Base-by-base conservation (phyloP, 2,797 vertebrate species). In the Parauchenoglanis ngamensis region DNA sequence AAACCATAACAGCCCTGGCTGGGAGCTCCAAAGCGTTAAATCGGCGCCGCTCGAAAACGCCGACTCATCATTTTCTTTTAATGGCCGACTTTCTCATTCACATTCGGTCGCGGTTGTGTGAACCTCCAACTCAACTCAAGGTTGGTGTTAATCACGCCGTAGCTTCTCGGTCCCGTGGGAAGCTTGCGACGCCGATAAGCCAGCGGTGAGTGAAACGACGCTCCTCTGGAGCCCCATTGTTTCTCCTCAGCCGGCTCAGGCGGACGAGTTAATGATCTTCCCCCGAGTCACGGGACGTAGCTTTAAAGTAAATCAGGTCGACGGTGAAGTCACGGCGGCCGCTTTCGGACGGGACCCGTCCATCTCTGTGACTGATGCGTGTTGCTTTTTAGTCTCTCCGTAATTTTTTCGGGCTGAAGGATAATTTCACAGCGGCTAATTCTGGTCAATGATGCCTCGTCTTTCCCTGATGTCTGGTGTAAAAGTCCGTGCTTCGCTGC, bases 381-480 rank as follows among this genome's bases (percentile, higher is more conserved):
- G 77, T 87, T 59, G 73, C 79, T 85, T 84, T 67, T 84, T n/a
- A 23, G 67, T 89, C 87, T 86, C 83, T 28, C 68, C 61, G 85
- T 86, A 83, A 35, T 35, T 35, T 35, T 87, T 87, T 87, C 79
- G n/a, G 85, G 31, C 68, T 81, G 84, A 83, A 85, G 77, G 87
- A 83, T 91, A 46, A 88, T 87, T 89, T 91, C 87, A 88, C 88
- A 84, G 86, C 85, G 79, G 77, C 85, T 90, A 89, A 85, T 89
- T 89, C 87, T 82, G 89, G 59, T 87, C 80, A 86, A 77, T 78
- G 83, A 87, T 88, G 87, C 77, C 86, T 84, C 56, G 88, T 85
- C 90, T 87, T 81, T 44, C 44, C 35, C 19, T 84, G 80, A 78
- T 10, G 81, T 52, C 28, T 44, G 63, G 52, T 46, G 40, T 79